phyloP scores from a whole-genome alignment of 2,113 vertebrate genomes.

The Camelus dromedarius region DNA sequence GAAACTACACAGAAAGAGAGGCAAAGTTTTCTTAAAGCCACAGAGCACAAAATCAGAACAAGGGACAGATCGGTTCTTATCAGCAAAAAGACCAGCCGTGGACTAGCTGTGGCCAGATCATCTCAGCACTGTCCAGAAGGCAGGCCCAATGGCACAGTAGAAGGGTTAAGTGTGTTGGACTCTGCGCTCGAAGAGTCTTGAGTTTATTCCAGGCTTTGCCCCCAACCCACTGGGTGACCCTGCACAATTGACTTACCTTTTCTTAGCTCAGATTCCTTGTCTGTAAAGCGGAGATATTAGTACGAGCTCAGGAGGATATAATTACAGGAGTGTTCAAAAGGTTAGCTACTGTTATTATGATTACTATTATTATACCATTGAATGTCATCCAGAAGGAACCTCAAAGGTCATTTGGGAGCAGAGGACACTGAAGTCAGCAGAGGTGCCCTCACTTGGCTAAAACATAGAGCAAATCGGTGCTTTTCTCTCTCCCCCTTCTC shows the following conservation, averaged over 20 bases:
- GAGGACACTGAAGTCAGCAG: not conserved
- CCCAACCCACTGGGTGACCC: not conserved
- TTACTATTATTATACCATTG: not conserved
- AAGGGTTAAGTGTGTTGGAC: not conserved
- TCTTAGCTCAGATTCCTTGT: not conserved
- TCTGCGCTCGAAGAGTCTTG: not conserved
- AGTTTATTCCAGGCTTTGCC: not conserved
- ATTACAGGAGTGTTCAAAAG: not conserved
- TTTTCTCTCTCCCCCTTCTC: not conserved
- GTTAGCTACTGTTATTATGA: not conserved
- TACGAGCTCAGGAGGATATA: not conserved
- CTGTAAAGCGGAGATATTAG: not conserved
- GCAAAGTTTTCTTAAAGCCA: slow-evolving; percentile 63
- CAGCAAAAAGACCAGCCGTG: not conserved
- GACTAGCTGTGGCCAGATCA: too few species aligned
- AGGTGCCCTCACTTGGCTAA: not conserved
- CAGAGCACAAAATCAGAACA: not conserved
- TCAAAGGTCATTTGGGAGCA: not conserved
- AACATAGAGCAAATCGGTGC: not conserved
- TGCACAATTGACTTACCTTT: not conserved
- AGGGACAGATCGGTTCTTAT: not conserved
- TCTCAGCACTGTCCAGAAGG: not conserved
- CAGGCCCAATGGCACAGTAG: rapidly evolving
- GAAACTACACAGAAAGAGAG: slow-evolving; percentile 43
- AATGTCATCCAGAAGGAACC: not conserved